Conservation (phyloP, 2,797 vertebrate genomes). For the Netta rufina region DNA sequence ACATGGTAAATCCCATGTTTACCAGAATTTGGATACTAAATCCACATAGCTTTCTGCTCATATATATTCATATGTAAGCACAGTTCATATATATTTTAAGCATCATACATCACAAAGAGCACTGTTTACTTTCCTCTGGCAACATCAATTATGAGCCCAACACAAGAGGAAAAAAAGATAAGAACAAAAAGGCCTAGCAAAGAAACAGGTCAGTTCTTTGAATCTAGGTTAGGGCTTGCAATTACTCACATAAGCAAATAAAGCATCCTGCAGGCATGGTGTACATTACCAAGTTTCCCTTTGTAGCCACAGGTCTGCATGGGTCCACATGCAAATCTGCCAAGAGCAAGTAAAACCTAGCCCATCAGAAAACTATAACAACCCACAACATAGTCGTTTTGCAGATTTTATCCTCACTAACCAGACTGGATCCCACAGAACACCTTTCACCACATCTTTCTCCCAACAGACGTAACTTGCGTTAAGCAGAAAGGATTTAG, state of each 20-base stretch:
- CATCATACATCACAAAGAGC: not conserved
- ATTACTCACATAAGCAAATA: not conserved
- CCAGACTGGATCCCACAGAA: not conserved
- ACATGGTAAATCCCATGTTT: not conserved
- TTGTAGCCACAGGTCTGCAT: not conserved
- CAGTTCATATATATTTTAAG: not conserved
- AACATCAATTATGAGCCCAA: not conserved
- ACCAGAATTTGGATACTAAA: not conserved
- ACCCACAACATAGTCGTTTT: not conserved
- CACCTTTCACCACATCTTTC: not conserved
- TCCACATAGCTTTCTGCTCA: not conserved
- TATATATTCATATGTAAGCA: not conserved
- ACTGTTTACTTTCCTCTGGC: not conserved
- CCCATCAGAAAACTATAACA: not conserved
- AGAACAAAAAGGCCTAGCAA: not conserved
- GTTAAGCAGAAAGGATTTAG: not conserved
- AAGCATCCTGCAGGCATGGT: not conserved
- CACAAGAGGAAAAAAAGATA: rapidly evolving
- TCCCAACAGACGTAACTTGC: not conserved
- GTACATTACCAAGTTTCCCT: not conserved
- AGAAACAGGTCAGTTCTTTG: not conserved
- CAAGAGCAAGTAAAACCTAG: not conserved
- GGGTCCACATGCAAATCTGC: not conserved
- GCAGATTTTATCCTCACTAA: not conserved
- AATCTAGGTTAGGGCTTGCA: not conserved